Conservation (phyloP, 2,888 invertebrate genomes). For the Sipunculus nudus region DNA sequence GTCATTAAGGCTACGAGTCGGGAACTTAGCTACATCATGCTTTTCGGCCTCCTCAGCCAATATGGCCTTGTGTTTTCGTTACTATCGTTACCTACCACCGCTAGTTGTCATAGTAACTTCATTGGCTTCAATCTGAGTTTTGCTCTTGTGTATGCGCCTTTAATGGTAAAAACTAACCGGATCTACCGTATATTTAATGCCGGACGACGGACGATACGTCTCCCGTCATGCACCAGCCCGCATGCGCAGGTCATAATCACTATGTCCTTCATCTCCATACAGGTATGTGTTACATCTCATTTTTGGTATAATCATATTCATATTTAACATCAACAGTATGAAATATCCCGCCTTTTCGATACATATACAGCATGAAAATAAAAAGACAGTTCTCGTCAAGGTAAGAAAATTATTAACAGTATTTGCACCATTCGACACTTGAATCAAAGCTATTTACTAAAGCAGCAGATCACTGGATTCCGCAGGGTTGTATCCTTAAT, state of each 20-base stretch:
- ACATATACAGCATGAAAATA: no score
- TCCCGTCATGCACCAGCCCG: constrained; percentile 50
- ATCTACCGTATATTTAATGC: constrained; percentile 57
- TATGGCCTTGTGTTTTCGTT: constrained; percentile 51
- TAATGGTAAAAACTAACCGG: constrained; percentile 57
- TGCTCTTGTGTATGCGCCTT: constrained; percentile 55
- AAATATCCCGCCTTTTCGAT: no score
- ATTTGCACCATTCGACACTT: no score
- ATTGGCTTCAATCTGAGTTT: constrained; percentile 57
- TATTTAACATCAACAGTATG: no score
- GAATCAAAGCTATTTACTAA: no score
- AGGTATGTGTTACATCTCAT: constrained; percentile 53
- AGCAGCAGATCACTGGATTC: no score
- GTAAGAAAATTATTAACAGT: no score
- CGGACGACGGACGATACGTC: constrained; percentile 44
- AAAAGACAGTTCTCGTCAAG: no score
- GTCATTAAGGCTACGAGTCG: constrained; percentile 59
- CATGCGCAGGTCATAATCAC: constrained; percentile 52
- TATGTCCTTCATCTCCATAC: constrained; percentile 42
- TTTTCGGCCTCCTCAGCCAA: constrained; percentile 49
- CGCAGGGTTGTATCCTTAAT: no score
- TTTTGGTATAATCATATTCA: no score
- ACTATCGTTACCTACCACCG: constrained; percentile 44
- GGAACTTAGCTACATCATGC: constrained; percentile 54
- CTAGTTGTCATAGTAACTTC: constrained; percentile 50